Evolutionary conservation across 2,113 vertebrate species (phyloP).

Genomic region (Ellobius talpinus): DNA sequence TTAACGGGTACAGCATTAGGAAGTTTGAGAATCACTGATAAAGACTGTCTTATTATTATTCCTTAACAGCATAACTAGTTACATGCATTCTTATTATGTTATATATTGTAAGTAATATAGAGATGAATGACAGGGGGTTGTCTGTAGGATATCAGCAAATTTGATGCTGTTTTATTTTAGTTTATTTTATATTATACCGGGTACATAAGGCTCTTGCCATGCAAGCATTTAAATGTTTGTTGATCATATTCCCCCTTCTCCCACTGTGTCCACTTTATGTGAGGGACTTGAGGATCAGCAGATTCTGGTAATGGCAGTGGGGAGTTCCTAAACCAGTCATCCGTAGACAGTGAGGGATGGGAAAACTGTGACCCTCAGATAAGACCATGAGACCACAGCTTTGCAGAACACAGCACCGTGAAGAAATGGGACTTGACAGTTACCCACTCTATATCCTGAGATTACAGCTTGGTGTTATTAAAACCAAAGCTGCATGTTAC

Average conservation of each 20-base stretch:
- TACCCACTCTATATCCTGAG: not conserved
- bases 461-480: not conserved
- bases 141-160: not conserved
- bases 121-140: not conserved
- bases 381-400: not conserved
- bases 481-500: not conserved
- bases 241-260: not conserved
- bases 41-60: not conserved
- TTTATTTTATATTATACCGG: not conserved
- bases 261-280: not conserved
- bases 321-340: not conserved
- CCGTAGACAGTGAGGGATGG: not conserved
- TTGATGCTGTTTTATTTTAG: not conserved
- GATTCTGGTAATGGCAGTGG: not conserved
- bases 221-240: not conserved
- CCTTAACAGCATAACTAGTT: not conserved
- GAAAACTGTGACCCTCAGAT: not conserved
- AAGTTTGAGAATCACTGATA: not conserved
- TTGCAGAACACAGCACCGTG: not conserved
- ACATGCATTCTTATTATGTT: not conserved
- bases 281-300: not conserved
- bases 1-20: too few species aligned
- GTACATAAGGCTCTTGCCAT: too few species aligned
- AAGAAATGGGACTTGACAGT: not conserved
- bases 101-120: not conserved